Evolutionary conservation across 2,888 invertebrate species (phyloP), one percentile per base, ranked within the genome.

Genomic region (Neocrepidodera transversa): DNA sequence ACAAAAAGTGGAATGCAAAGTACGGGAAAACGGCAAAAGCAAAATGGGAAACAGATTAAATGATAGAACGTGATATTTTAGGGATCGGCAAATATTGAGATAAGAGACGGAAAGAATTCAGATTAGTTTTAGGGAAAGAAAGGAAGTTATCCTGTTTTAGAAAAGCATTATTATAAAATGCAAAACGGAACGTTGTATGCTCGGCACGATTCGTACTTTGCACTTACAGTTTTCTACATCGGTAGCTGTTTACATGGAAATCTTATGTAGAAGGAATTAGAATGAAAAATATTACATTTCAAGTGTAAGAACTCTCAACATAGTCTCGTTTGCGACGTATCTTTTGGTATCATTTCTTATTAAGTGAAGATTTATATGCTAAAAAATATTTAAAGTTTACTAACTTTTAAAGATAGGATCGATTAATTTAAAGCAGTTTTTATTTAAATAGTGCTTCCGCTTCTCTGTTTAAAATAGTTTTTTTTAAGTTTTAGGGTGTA

Each of bases 31-130:
- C 26, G 40, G 16, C 36, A 35, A 6, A 17, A 42, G 18, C 69
- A 71, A 71, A 73, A 73, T 73, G 74, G 71, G 72, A 73, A 76
- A 75, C 74, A 75, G 75, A 75, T 76, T 76, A 76, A 76, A 76
- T 72, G 76, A 68, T 72, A 66, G 63, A 67, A 76, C 76, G 76
- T 76, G 76, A 76, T 70, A 73, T 75, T 76, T 75, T 75, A 68
- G 69, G 68, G 74, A 76, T 76, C 71, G 71, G 67, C 70, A 70
- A 72, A 75, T 76, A 76, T 75, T 73, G 73, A 71, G 73, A 70
- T 70, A 69, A 71, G 66, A 68, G 72, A 70, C 71, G 73, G 63
- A 66, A 66, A 67, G 75, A 75, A 76, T 76, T 71, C 70, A 72
- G 73, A 76, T 76, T 73, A 75, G 73, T 66, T 67, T 62, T 59